These are phyloP conservation scores for Morphnarchus princeps DNA, from an alignment of 2,113 vertebrate genomes.

Conservation along the genomic window DNA sequence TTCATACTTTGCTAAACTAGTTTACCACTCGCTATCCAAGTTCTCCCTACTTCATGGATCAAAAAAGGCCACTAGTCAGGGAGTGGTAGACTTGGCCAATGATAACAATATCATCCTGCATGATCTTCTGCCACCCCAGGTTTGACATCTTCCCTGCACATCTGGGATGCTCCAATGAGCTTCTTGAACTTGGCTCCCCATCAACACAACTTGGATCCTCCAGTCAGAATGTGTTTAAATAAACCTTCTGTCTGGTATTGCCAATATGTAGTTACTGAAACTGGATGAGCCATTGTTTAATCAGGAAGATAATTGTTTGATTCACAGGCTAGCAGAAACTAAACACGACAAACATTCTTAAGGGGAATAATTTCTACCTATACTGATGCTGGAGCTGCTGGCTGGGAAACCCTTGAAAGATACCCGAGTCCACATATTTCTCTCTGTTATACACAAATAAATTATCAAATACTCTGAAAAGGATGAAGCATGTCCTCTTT, in stretches of 20 bases:
- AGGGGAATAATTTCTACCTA: background rate
- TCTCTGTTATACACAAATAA: background rate
- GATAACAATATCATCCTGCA: background rate
- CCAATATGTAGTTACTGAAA: background rate
- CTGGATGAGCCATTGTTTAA: background rate
- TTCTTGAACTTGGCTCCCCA: background rate
- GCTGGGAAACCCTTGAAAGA: background rate
- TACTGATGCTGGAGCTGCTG: background rate
- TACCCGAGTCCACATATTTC: background rate
- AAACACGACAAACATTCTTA: background rate
- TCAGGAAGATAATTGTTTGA: background rate
- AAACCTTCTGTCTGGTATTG: background rate
- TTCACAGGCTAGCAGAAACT: background rate
- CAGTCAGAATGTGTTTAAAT: background rate
- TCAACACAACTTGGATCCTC: background rate
- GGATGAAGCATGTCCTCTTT: accelerated
- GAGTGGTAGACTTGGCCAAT: background rate
- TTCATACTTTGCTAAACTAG: background rate
- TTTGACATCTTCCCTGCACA: background rate
- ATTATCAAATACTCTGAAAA: background rate
- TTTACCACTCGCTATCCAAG: background rate
- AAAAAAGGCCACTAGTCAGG: background rate
- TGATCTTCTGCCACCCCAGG: background rate
- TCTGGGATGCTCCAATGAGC: background rate
- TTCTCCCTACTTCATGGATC: background rate